Evolutionary conservation across 1,140 invertebrate genomes (phyloP), one percentile per base, ranked within the genome.

Genomic region (Formica exsecta): DNA sequence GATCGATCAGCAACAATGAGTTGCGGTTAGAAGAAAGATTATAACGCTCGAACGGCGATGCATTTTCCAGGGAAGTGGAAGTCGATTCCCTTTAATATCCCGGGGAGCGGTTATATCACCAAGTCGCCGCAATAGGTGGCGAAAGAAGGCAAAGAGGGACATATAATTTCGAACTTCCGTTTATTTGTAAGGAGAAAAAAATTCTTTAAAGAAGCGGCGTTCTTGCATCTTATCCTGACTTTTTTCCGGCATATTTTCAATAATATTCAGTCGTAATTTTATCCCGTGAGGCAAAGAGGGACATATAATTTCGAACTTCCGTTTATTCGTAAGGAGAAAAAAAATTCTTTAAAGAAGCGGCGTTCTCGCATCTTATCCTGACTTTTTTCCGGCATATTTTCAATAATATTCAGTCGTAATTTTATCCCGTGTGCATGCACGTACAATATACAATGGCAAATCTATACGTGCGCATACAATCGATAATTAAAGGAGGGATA

Each of bases 51-150:
- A 85, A 85, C 41, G 86, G 51, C 73, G 83, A 76, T 85, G 68
- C 74, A 73, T 57, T 85, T 73, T 77, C 62, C 83, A 32, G 57
- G 38, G 74, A 76, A 73, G 75, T 77, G 83, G 62, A 79, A 85
- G 86, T 85, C 76, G 85, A 87, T 87, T 87, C 86, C 51, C 65
- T 85, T 75, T 79, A 87, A 86, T 65, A 86, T 79, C 73, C 59
- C 59, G 57, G 59, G 16, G 22, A 57, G 83, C 86, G 70, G 54
- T 83, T 83, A 74, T 62, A 83, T 83, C 68, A 81, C 11, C 29
- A 54, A 29, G 41, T 44, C 48, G 79, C 57, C 36, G 70, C 48
- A 75, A 54, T 85, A 84, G 22, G 44, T 62, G 25, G 44, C 22
- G 16, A 70, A 85, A 84, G 29, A n/a, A 48, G 38, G 22, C n/a